A percentile compares a stretch with the other conserved stretches of the same genome.
Conservation (phyloP, 2,888 invertebrate genomes). For the Parnassius smintheus region DNA sequence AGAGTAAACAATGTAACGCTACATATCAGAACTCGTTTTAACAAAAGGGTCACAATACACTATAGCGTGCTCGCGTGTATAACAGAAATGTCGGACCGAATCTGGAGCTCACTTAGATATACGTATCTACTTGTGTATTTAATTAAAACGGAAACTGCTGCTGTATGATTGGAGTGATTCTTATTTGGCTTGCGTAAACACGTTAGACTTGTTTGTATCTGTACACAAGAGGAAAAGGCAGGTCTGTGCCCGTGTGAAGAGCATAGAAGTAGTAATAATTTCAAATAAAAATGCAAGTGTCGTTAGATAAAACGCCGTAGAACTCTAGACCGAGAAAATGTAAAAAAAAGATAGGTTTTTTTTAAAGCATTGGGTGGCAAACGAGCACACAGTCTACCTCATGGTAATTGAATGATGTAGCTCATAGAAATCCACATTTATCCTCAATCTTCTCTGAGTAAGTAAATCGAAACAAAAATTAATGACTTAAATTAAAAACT, state of each 20-base stretch:
- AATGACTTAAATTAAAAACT: too few relatives aligned
- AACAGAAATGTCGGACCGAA: conserved; percentile 3
- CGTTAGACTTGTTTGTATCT: conserved; percentile 15
- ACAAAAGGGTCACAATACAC: conserved; percentile 7
- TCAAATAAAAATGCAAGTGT: not conserved
- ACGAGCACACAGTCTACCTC: too few relatives aligned
- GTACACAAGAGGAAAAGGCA: not conserved
- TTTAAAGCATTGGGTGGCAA: too few relatives aligned
- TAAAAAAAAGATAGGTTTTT: too few relatives aligned
- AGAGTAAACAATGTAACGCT: conserved; percentile 1
- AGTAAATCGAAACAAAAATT: too few relatives aligned
- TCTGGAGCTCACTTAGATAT: not conserved
- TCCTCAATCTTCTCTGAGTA: too few relatives aligned
- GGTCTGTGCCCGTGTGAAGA: not conserved
- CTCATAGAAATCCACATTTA: too few relatives aligned
- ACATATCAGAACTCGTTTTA: not conserved
- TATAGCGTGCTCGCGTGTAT: conserved; percentile 8
- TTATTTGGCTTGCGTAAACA: conserved; percentile 16
- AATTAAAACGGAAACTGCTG: conserved; percentile 22
- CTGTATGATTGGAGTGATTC: conserved; percentile 12
- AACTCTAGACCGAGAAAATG: too few relatives aligned
- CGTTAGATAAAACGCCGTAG: too few relatives aligned
- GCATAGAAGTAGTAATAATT: not conserved
- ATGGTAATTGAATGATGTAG: too few relatives aligned
- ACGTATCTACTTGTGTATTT: conserved; percentile 3